Conservation (phyloP, 2,113 vertebrate species). For the Grammomys dolichurus region DNA sequence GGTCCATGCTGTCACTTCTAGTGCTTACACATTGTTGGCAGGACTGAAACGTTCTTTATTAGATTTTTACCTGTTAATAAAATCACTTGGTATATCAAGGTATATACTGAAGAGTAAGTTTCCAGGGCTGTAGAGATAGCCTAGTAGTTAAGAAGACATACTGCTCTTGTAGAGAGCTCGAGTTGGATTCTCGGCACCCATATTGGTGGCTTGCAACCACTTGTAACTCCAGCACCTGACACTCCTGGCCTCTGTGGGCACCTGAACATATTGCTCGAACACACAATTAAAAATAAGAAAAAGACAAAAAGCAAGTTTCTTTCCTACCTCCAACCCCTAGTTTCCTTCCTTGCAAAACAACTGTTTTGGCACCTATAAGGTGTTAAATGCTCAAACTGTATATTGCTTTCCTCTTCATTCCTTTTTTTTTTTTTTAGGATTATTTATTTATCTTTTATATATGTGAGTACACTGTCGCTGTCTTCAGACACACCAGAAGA, state of each 20-base stretch:
- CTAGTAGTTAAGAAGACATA: not conserved
- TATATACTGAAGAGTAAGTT: not conserved
- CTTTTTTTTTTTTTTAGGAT: not conserved
- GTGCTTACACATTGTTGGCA: not conserved
- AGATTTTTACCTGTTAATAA: constrained; percentile 2
- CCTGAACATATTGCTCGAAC: no score
- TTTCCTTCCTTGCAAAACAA: not conserved
- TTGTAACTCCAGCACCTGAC: not conserved
- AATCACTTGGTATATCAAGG: not conserved
- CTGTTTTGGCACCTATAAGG: not conserved
- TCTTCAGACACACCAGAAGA: no score
- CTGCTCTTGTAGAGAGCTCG: not conserved
- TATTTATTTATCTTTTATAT: no score
- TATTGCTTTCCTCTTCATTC: not conserved
- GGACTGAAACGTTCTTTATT: not conserved
- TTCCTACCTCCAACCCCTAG: not conserved
- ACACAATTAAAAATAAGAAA: not conserved
- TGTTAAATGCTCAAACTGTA: not conserved
- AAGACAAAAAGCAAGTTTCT: not conserved
- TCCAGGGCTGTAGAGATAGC: not conserved
- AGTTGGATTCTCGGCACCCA: not conserved
- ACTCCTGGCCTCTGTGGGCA: no score
- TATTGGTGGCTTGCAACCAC: not conserved
- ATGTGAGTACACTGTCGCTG: no score
- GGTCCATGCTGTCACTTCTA: not conserved